Evolutionary conservation across 2,797 vertebrate genomes (phyloP).

Genomic region (Falco naumanni): DNA sequence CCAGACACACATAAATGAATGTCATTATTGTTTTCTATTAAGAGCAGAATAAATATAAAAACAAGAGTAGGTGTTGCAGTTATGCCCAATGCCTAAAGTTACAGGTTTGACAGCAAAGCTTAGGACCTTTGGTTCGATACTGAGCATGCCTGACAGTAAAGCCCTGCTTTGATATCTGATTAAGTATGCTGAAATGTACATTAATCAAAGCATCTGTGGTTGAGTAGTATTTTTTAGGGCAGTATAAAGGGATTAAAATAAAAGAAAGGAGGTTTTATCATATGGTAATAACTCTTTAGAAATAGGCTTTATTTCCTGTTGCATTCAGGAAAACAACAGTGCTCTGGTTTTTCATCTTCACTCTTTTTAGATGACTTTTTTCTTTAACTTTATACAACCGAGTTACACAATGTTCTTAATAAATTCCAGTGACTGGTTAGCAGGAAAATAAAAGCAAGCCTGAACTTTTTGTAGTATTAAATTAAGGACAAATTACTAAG

Average conservation of each 20-base stretch:
- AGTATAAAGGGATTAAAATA: not conserved
- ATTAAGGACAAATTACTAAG: not conserved
- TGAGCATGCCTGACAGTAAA: constrained; percentile 13
- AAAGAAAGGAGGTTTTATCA: not conserved
- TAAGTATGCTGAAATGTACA: constrained; percentile 43
- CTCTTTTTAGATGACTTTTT: not conserved
- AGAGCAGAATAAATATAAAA: constrained; percentile 44
- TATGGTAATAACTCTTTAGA: not conserved
- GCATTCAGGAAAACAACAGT: not conserved
- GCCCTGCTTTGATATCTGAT: constrained; percentile 66
- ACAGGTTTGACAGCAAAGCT: not conserved
- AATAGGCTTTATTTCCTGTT: not conserved
- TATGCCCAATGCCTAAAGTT: constrained; percentile 11
- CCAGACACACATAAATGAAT: not conserved
- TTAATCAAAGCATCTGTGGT: constrained; percentile 10
- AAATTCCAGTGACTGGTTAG: not conserved
- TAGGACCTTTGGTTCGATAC: not conserved
- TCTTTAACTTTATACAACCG: not conserved
- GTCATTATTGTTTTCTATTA: constrained; percentile 32
- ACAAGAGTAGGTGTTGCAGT: constrained; percentile 54
- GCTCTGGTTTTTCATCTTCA: not conserved
- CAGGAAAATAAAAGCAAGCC: not conserved
- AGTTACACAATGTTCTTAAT: not conserved
- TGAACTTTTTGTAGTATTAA: not conserved
- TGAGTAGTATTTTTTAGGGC: not conserved